These are phyloP conservation scores for Charadrius vociferus DNA, from an alignment of 2,113 vertebrate species.

Conservation along the genomic window DNA sequence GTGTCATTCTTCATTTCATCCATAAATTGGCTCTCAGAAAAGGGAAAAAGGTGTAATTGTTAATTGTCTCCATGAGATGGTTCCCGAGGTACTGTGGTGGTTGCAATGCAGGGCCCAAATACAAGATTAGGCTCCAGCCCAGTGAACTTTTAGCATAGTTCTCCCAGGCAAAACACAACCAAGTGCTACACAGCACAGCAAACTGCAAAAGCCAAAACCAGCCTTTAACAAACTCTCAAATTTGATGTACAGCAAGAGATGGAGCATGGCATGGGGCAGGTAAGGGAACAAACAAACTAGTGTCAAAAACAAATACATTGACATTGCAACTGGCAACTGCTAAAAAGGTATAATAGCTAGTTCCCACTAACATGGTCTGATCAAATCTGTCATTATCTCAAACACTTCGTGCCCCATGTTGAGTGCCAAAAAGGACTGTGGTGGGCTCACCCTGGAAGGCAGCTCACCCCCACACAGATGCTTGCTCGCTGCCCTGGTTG, in stretches of 20 bases:
- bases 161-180: not conserved
- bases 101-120: not conserved
- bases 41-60: not conserved
- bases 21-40: not conserved
- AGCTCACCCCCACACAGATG: not conserved
- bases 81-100: not conserved
- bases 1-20: not conserved
- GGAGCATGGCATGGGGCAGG: not conserved
- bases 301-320: not conserved
- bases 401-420: not conserved
- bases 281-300: not conserved
- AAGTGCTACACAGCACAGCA: not conserved
- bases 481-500: not conserved
- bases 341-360: not conserved
- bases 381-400: not conserved
- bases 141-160: not conserved
- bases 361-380: too few relatives aligned
- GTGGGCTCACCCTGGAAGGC: not conserved
- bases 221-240: not conserved
- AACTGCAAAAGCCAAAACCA: not conserved
- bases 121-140: not conserved
- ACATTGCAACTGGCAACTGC: not conserved
- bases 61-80: not conserved
- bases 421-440: not conserved
- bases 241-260: not conserved